phyloP scores from a whole-genome alignment of 1,140 invertebrate species.

The Drosophila watanabei region DNA sequence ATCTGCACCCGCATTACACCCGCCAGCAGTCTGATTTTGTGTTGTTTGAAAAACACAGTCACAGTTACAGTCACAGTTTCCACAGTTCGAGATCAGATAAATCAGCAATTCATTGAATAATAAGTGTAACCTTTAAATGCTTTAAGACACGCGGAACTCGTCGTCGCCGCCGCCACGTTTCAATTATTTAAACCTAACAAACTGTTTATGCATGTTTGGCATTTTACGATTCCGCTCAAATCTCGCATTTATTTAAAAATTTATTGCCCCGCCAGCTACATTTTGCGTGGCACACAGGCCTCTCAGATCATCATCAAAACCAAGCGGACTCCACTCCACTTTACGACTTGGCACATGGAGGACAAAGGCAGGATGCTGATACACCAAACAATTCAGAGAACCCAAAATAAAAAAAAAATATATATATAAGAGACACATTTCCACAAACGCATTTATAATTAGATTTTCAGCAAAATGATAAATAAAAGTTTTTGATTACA shows the following conservation, averaged over 20 bases:
- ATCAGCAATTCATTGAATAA: constrained; percentile 12
- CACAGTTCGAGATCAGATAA: constrained; percentile 7
- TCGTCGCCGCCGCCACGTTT: constrained; percentile 9
- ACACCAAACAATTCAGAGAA: constrained; percentile 3
- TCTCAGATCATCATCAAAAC: constrained; percentile 11
- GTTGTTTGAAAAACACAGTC: not conserved
- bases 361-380: constrained; percentile 32
- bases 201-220: constrained; percentile 40
- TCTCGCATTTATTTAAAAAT: constrained; percentile 52
- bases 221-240: constrained; percentile 35
- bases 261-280: constrained; percentile 36
- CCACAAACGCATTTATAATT: constrained; percentile 75
- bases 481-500: constrained; percentile 82
- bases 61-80: not conserved
- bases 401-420: not conserved
- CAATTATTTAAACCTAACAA: constrained; percentile 37
- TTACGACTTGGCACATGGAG: constrained; percentile 41
- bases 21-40: not conserved
- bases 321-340: constrained; percentile 1
- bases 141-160: constrained; percentile 15
- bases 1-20: constrained; percentile 26
- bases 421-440: constrained; percentile 59
- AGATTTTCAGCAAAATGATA: constrained; percentile 77
- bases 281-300: constrained; percentile 11
- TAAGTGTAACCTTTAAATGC: constrained; percentile 8